Percentiles rank a stretch among this genome's conserved stretches.
These are phyloP conservation scores for Tryphoninae sp. DNA, from an alignment of 2,888 invertebrate species.

Conservation along the genomic window DNA sequence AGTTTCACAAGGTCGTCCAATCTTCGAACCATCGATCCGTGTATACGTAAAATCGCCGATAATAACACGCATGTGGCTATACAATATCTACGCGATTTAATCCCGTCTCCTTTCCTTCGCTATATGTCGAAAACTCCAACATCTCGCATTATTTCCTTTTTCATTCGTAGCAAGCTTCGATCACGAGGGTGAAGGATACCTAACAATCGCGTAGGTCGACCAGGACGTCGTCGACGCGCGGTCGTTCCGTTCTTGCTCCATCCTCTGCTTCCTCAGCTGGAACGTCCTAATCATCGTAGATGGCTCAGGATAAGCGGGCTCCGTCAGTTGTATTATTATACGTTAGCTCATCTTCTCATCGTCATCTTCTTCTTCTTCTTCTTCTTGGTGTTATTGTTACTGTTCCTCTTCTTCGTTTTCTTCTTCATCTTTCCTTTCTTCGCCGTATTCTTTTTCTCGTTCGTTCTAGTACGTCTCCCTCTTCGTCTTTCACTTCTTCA, in stretches of 20 bases:
- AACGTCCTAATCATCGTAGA: constrained; percentile 70
- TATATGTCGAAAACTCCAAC: not conserved
- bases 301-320: constrained; percentile 67
- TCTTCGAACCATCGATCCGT: constrained; percentile 23
- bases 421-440: no score
- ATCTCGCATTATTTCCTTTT: constrained; percentile 30
- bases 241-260: constrained; percentile 47
- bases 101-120: constrained; percentile 12
- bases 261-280: constrained; percentile 21
- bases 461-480: no score
- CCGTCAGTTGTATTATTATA: constrained; percentile 69
- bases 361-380: constrained; percentile 13
- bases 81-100: constrained; percentile 18
- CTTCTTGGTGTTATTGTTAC: no score
- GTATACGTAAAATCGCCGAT: constrained; percentile 51
- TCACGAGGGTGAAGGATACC: constrained; percentile 51
- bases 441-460: constrained; percentile 23
- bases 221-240: constrained; percentile 40
- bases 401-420: no score
- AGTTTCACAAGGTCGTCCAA: constrained; percentile 8
- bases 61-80: constrained; percentile 47
- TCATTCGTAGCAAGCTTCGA: constrained; percentile 44
- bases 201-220: constrained; percentile 59
- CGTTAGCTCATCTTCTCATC: constrained; percentile 55
- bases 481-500: constrained; percentile 6